These are phyloP conservation scores for Dryobotodes eremita DNA, from an alignment of 2,888 invertebrate species.

Conservation along the genomic window DNA sequence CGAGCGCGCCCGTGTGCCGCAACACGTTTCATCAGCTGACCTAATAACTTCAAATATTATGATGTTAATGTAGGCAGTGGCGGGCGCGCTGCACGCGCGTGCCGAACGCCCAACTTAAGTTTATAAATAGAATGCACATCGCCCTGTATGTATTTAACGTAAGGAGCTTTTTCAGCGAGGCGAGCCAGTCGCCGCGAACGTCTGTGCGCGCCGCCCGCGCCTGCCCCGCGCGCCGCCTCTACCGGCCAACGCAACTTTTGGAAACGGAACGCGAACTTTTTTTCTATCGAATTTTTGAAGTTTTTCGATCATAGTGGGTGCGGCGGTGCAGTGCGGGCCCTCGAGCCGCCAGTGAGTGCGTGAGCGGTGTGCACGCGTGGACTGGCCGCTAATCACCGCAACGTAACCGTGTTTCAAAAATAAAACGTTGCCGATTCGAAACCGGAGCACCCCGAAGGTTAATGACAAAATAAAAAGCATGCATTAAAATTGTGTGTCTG, in stretches of 20 bases:
- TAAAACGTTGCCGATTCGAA: slow-evolving; percentile 89
- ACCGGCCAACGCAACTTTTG: slow-evolving; percentile 76
- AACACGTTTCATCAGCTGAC: slow-evolving; percentile 84
- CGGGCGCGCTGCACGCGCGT: slow-evolving; percentile 82
- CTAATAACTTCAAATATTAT: slow-evolving; percentile 88
- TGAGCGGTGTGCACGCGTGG: slow-evolving; percentile 69
- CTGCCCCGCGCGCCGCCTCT: slow-evolving; percentile 72
- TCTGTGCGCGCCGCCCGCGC: slow-evolving; percentile 84
- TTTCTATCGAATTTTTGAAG: slow-evolving; percentile 66
- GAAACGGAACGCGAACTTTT: slow-evolving; percentile 75
- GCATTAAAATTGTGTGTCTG: slow-evolving; percentile 85
- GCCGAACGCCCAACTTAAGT: slow-evolving; percentile 86
- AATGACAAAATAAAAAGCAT: slow-evolving; percentile 89
- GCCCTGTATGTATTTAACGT: slow-evolving; percentile 85
- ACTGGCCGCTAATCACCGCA: slow-evolving; percentile 75
- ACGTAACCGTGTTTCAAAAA: slow-evolving; percentile 89
- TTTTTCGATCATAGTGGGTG: slow-evolving; percentile 65
- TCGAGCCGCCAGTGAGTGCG: slow-evolving; percentile 75
- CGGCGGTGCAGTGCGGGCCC: slow-evolving; percentile 69
- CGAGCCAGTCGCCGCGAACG: slow-evolving; percentile 85
- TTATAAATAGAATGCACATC: slow-evolving; percentile 90
- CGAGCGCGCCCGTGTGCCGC: slow-evolving; percentile 68
- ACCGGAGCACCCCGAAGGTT: slow-evolving; percentile 90
- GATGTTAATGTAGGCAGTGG: slow-evolving; percentile 82
- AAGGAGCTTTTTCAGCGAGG: slow-evolving; percentile 86